Percentiles rank a stretch among this genome's conserved stretches.
Evolutionary conservation across 2,888 invertebrate genomes (phyloP).

Genomic region (Dioctria linearis): DNA sequence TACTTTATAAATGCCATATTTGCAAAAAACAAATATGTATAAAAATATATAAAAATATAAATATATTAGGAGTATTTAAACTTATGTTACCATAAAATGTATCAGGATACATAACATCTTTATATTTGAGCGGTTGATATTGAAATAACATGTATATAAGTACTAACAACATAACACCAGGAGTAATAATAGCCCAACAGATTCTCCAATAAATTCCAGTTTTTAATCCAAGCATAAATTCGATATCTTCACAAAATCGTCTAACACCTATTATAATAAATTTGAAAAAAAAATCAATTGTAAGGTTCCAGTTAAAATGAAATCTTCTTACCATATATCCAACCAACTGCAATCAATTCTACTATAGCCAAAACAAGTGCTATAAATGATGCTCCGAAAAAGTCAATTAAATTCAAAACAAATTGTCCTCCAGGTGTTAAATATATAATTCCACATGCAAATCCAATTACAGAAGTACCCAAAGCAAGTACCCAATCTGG

Average conservation of each 20-base stretch:
- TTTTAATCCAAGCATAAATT: constrained; percentile 83
- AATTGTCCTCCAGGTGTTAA: constrained; percentile 82
- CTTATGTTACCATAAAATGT: constrained; percentile 73
- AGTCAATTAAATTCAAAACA: constrained; percentile 80
- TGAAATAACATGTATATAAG: constrained; percentile 79
- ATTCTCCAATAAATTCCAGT: constrained; percentile 82
- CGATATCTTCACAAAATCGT: constrained; percentile 80
- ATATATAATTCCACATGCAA: constrained; percentile 75
- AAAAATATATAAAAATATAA: too few relatives aligned
- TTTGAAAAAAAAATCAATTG: too few relatives aligned
- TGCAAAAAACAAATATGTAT: too few relatives aligned
- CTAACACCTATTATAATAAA: constrained; percentile 72
- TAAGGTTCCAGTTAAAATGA: neutral
- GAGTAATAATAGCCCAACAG: constrained; percentile 85
- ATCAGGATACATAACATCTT: constrained; percentile 75
- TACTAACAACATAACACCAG: constrained; percentile 79
- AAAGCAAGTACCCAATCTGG: constrained; percentile 73
- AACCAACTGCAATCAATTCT: constrained; percentile 80
- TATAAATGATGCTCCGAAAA: constrained; percentile 83
- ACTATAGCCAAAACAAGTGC: constrained; percentile 78
- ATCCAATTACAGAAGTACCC: constrained; percentile 72
- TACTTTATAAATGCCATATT: too few relatives aligned
- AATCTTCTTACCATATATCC: constrained; percentile 78
- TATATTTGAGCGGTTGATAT: constrained; percentile 76
- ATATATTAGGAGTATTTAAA: too few relatives aligned